Base-by-base conservation (phyloP, 2,888 invertebrate genomes). In the Tenthredo distinguenda region DNA sequence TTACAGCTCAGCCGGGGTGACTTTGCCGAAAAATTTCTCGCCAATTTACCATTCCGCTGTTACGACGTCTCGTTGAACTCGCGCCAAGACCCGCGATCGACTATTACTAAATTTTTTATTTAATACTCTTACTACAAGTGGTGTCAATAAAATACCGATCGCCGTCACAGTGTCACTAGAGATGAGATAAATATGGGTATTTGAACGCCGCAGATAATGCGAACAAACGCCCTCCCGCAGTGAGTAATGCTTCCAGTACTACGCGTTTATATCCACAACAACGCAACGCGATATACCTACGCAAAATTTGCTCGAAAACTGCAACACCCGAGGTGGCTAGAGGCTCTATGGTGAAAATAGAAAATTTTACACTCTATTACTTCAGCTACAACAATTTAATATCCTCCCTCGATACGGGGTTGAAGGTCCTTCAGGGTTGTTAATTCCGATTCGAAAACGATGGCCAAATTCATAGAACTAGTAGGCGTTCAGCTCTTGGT, bases 131-230 rank as follows among this genome's bases (percentile, higher is more conserved):
- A n/a, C 15, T 68, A 50, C 82, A 72, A 88, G 4, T 31, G 87
- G 89, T 89, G 90, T 90, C 90, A 89, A 91, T 91, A 90, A 91
- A 91, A 91, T 90, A 91, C 90, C 90, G 89, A 91, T 90, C 86
- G 87, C 88, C 88, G 88, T 88, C 87, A 55, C 83, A 71, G 88
- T 89, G 89, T 89, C 90, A 90, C 88, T 89, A 87, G 90, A 91
- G 90, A 91, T 90, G 91, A 91, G 91, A 92, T 92, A 91, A 92
- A 92, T 92, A 92, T 90, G 91, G 90, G 89, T 92, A 90, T 91
- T 92, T 91, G 90, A 92, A 89, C 91, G 91, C 87, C 88, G 88
- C 89, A 91, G 89, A 92, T 92, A 92, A 92, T 92, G 91, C 91
- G 91, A 92, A 91, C 91, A 92, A 92, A 90, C 90, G 90, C 43